Percentiles rank a stretch among this genome's conserved stretches.
Evolutionary conservation across 2,113 vertebrate genomes (phyloP).

Genomic region (Pelvicachromis taeniatus): DNA sequence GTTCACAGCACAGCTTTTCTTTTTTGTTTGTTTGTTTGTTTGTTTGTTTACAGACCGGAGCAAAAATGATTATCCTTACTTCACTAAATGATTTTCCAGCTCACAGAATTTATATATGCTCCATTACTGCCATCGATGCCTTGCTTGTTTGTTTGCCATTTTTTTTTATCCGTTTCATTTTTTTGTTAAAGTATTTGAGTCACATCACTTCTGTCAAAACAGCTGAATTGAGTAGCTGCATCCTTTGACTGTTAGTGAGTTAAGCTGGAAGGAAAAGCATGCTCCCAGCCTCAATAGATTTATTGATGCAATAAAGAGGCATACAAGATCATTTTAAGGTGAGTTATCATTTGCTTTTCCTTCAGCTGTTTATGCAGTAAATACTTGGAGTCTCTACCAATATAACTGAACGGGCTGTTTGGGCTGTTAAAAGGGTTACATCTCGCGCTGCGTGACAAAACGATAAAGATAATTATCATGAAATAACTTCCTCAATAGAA

Average conservation of each 20-base stretch:
- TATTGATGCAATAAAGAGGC: slow-evolving; percentile 20
- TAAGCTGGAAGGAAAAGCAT: neutral
- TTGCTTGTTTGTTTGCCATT: neutral
- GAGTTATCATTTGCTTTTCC: neutral
- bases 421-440: neutral
- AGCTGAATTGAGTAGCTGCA: neutral
- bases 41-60: neutral
- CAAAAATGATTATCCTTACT: neutral
- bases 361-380: neutral
- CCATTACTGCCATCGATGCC: neutral
- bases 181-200: neutral
- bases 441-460: neutral
- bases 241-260: slow-evolving; percentile 4
- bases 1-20: neutral
- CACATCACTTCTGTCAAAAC: slow-evolving; percentile 6
- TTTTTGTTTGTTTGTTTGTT: too few species aligned
- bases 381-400: neutral
- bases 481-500: neutral
- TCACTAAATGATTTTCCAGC: neutral
- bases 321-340: neutral
- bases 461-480: neutral
- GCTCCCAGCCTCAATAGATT: neutral
- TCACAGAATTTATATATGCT: neutral
- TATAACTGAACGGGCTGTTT: neutral
- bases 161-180: neutral